These are phyloP conservation scores for Invenusta paracnida DNA, from an alignment of 2,888 invertebrate genomes.

Conservation along the genomic window DNA sequence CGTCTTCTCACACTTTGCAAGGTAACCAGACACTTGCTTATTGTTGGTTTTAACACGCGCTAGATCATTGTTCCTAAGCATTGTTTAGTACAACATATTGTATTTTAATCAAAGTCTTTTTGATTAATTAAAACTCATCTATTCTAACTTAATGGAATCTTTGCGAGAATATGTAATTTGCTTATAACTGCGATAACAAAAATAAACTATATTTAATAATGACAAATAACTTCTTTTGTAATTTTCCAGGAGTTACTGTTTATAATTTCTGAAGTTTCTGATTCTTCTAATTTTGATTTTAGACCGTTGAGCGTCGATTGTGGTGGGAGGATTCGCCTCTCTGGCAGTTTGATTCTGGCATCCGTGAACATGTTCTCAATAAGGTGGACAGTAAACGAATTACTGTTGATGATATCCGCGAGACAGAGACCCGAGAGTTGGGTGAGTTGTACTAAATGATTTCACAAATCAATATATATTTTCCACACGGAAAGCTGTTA, in stretches of 20 bases:
- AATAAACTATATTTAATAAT: neutral
- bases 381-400: slow-evolving; percentile 76
- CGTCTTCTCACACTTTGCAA: neutral
- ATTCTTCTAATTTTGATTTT: neutral
- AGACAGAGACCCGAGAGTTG: slow-evolving; percentile 80
- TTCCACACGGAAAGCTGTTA: slow-evolving; percentile 7
- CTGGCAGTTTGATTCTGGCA: slow-evolving; percentile 66
- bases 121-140: too few relatives aligned
- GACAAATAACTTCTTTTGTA: neutral
- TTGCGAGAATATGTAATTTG: too few relatives aligned
- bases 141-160: too few relatives aligned
- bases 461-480: slow-evolving; percentile 17
- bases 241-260: neutral
- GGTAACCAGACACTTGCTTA: too few relatives aligned
- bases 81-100: too few relatives aligned
- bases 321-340: slow-evolving; percentile 83
- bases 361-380: slow-evolving; percentile 73
- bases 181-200: too few relatives aligned
- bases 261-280: neutral
- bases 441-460: slow-evolving; percentile 64
- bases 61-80: too few relatives aligned
- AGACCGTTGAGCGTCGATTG: slow-evolving; percentile 80
- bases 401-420: slow-evolving; percentile 71
- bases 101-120: too few relatives aligned
- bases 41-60: too few relatives aligned